Evolutionary conservation across 92 coral and sea anemone genomes (phyloP).

Genomic region (Hydrozoanthus gracilis): DNA sequence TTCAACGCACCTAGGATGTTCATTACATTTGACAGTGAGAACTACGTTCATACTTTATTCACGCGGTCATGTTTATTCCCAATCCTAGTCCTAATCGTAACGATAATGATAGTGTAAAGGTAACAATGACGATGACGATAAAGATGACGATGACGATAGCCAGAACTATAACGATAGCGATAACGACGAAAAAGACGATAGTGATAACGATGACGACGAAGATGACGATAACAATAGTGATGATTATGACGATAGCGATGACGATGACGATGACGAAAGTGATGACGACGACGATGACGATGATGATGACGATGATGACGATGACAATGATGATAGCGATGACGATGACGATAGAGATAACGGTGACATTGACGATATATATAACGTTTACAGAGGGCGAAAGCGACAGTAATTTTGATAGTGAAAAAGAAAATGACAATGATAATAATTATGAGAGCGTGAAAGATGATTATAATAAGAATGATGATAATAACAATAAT

Average conservation of each 20-base stretch:
- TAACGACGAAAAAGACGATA: background rate
- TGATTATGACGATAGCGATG: background rate
- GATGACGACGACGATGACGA: background rate
- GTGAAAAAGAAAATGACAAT: background rate
- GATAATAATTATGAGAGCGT: no score
- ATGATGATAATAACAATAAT: no score
- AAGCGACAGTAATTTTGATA: background rate
- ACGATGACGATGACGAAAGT: background rate
- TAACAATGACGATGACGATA: background rate
- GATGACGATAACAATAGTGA: background rate
- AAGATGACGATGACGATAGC: background rate
- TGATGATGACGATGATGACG: background rate
- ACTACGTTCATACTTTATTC: no score
- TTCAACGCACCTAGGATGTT: constrained; percentile 89
- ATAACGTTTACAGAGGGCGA: background rate
- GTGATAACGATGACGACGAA: background rate
- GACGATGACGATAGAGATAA: background rate
- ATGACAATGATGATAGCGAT: background rate
- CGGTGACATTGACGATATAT: background rate
- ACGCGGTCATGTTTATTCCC: no score
- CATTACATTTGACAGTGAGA: constrained; percentile 88
- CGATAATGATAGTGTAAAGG: background rate
- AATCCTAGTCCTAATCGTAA: no score
- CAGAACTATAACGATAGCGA: background rate
- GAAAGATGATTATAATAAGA: no score